Evolutionary conservation across 1,140 invertebrate genomes (phyloP).

Genomic region (Asobara japonica): DNA sequence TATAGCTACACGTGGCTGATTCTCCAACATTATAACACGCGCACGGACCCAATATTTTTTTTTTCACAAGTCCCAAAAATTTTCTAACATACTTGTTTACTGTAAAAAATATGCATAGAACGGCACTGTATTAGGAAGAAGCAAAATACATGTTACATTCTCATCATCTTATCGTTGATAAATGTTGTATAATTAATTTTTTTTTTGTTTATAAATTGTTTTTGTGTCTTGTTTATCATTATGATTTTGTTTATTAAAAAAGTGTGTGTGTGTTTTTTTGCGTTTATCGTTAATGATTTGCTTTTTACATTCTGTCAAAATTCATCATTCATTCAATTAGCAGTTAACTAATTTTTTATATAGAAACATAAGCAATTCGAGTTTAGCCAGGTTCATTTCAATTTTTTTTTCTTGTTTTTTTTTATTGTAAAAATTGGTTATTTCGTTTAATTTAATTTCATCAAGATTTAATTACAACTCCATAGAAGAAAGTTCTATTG

Average conservation of each 20-base stretch:
- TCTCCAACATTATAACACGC: conserved; percentile 48
- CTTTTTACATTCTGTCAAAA: conserved; percentile 3
- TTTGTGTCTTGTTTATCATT: conserved; percentile 5
- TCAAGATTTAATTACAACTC: conserved; percentile 22
- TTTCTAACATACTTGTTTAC: conserved; percentile 51
- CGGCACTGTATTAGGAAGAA: conserved; percentile 69
- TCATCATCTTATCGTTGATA: conserved; percentile 64
- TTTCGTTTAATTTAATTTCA: no score
- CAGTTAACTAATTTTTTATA: background rate
- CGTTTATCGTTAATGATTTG: conserved; percentile 2
- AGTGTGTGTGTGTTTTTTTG: no score
- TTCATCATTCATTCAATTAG: background rate
- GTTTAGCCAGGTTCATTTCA: background rate
- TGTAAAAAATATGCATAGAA: conserved; percentile 68
- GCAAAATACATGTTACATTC: conserved; percentile 67
- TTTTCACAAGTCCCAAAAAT: conserved; percentile 49
- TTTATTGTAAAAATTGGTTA: background rate
- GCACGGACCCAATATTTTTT: conserved; percentile 38
- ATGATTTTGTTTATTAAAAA: background rate
- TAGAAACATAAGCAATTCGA: background rate
- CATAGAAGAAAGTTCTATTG: conserved; percentile 24
- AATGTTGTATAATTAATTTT: conserved; percentile 50
- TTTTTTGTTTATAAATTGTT: conserved; percentile 51
- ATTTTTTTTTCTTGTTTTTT: background rate
- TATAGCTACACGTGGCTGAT: conserved; percentile 45